Percentiles rank a stretch among this genome's conserved stretches.
Evolutionary conservation across 2,888 invertebrate genomes (phyloP).

Genomic region (Mythimna loreyi): DNA sequence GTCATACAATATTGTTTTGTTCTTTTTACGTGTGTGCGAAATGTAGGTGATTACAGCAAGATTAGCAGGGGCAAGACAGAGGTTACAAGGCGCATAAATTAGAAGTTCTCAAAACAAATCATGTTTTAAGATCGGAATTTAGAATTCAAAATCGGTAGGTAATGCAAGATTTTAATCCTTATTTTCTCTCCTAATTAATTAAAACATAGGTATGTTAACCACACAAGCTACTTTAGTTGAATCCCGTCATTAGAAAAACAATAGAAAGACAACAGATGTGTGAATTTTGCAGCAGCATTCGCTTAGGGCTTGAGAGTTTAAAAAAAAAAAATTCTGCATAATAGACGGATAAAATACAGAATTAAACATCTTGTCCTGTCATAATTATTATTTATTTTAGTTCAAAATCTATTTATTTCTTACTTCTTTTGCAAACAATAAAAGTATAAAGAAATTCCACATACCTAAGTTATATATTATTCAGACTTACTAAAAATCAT

Average conservation of each 20-base stretch:
- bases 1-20: conserved; percentile 25
- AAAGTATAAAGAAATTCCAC: too few relatives aligned
- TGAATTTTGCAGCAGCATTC: too few relatives aligned
- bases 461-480: too few relatives aligned
- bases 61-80: neutral
- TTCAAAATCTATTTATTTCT: neutral
- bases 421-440: neutral
- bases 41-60: neutral
- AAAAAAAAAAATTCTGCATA: neutral
- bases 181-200: conserved; percentile 3
- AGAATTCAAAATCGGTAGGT: too few relatives aligned
- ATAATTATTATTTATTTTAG: neutral
- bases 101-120: neutral
- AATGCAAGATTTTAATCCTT: neutral
- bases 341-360: neutral
- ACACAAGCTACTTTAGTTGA: too few relatives aligned
- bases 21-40: neutral
- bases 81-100: too few relatives aligned
- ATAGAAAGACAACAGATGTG: too few relatives aligned
- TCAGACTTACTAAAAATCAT: conserved; percentile 33
- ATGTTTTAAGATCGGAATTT: neutral
- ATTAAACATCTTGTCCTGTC: too few relatives aligned
- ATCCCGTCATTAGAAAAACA: too few relatives aligned
- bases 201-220: neutral
- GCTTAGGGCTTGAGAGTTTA: too few relatives aligned